These are phyloP conservation scores for Cyanistes caeruleus DNA, from an alignment of 2,113 vertebrate genomes.

Conservation along the genomic window DNA sequence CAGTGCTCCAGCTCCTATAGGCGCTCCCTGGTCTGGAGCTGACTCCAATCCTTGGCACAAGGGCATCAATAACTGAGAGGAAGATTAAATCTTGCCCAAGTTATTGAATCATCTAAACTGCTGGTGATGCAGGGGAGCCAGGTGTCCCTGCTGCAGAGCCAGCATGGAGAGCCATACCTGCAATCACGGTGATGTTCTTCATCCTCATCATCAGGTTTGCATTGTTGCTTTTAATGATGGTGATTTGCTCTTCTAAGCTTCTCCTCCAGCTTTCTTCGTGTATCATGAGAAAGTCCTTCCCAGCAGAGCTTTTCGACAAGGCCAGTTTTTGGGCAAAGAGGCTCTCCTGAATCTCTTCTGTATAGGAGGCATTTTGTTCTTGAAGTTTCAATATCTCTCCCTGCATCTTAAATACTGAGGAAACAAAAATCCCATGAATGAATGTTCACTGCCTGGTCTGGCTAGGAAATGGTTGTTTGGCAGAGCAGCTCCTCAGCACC, in stretches of 20 bases:
- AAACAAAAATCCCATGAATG: slow-evolving; percentile 7
- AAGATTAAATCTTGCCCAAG: neutral
- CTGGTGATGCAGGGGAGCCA: neutral
- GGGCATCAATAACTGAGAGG: neutral
- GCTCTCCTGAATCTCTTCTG: neutral
- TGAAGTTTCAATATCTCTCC: neutral
- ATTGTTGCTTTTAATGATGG: slow-evolving; percentile 50
- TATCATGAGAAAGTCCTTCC: neutral
- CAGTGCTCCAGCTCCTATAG: neutral
- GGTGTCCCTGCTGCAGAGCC: neutral
- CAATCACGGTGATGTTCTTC: slow-evolving; percentile 21
- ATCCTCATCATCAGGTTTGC: slow-evolving; percentile 35
- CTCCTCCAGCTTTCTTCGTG: slow-evolving; percentile 14
- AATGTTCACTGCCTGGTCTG: fast-evolving
- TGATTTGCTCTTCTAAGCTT: slow-evolving; percentile 4
- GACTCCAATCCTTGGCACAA: neutral
- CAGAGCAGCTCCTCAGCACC: neutral
- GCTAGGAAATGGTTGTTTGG: neutral
- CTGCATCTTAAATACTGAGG: slow-evolving; percentile 49
- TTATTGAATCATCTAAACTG: neutral
- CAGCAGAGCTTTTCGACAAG: neutral
- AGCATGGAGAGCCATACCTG: slow-evolving; percentile 13
- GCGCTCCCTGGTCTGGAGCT: neutral
- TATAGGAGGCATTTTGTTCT: neutral
- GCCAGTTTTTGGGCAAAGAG: neutral